Evolutionary conservation across 2,113 vertebrate species (phyloP), one percentile per base, ranked within the genome.

Genomic region (Acrocephalus kingi): DNA sequence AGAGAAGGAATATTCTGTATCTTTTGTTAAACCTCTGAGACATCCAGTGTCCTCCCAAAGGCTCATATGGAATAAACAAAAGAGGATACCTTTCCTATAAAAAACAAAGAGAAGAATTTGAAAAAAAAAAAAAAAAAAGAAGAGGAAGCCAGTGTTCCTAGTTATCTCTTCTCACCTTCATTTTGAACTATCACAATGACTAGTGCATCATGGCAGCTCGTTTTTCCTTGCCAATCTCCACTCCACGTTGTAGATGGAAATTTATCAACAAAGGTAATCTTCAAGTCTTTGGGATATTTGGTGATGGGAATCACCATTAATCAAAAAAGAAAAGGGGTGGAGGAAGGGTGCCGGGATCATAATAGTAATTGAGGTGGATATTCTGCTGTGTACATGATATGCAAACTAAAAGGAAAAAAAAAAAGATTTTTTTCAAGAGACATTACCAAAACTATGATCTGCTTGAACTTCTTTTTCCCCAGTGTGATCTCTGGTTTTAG

Each of bases 181-280:
- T 49, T 93, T 81, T 89, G 55, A 74, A 67, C n/a, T 52, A 27
- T 89, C 55, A 28, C 52, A 48, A 25, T 55, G 51, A 80, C 63
- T 92, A 49, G 81, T n/a, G 43, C 39, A 52, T 86, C 49, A 13
- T 18, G 48, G 55, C 68, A 92, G 72, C 33, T 90, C 61, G 55
- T 94, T 89, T 95, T 95, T 59, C 51, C 43, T 92, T 89, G 48
- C 33, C 43, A 27, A n/a, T 81, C 76, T 81, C 39, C 48, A 43
- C 21, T 76, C 27, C 30, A 33, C 1, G 2, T 46, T 51, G 23
- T 74, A 87, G 82, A 75, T 45, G 37, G 24, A 90, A 94, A 80
- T 93, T 89, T 81, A 84, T 90, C 64, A 71, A 20, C 35, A 81
- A 74, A 95, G 51, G 64, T 87, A 11, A 64, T 94, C 73, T 63